Evolutionary conservation across 35 echinoderm and acorn worm species (phyloP).

Genomic region (Acanthaster planci): DNA sequence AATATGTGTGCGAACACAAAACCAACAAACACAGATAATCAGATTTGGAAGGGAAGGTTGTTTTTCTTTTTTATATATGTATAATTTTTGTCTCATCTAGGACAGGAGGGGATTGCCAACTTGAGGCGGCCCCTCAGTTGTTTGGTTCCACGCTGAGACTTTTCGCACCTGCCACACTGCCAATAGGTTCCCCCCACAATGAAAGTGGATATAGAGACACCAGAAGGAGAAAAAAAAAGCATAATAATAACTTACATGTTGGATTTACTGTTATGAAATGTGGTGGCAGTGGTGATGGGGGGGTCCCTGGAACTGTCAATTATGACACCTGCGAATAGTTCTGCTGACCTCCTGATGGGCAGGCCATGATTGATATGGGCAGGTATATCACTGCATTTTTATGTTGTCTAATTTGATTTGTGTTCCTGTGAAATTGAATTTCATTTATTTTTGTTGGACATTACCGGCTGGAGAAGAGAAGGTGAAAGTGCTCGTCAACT

Average conservation of each 20-base stretch:
- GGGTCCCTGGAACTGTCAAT: neutral
- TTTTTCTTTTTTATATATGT: too few relatives aligned
- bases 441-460: conserved; percentile 13
- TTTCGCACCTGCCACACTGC: conserved; percentile 16
- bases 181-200: conserved; percentile 25
- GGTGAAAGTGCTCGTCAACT: conserved; percentile 12
- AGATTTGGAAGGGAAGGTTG: neutral
- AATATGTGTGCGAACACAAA: neutral
- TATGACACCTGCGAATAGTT: conserved; percentile 22
- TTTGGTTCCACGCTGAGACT: conserved; percentile 16
- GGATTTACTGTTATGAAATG: too few relatives aligned
- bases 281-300: too few relatives aligned
- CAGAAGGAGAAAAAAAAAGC: neutral
- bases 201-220: neutral
- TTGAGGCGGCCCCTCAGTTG: conserved; percentile 7
- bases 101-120: neutral
- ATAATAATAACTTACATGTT: too few relatives aligned
- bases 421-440: neutral
- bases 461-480: neutral
- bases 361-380: conserved; percentile 11
- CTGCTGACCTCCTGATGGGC: conserved; percentile 1
- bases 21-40: conserved; percentile 18
- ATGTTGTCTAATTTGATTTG: conserved; percentile 34
- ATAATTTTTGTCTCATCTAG: neutral
- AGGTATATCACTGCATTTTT: conserved; percentile 27